Evolutionary conservation across 1,140 invertebrate genomes (phyloP).

Genomic region (Drosophila carrolli): DNA sequence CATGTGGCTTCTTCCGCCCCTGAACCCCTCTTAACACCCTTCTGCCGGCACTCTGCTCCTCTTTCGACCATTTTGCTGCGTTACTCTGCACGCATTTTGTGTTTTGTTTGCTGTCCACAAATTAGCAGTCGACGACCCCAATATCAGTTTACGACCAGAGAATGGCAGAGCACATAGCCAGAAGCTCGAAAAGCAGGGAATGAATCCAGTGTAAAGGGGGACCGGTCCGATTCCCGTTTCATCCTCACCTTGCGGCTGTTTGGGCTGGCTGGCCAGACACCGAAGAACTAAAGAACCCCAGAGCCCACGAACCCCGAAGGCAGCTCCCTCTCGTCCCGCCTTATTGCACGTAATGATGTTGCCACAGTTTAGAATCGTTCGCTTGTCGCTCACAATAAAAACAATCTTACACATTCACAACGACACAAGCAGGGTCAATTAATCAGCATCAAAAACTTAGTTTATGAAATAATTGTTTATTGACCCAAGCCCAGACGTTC

Average conservation of each 20-base stretch:
- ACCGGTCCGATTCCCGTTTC: conserved; percentile 14
- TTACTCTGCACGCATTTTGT: conserved; percentile 56
- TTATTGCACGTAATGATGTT: conserved; percentile 72
- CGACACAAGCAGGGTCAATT: neutral
- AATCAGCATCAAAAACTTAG: neutral
- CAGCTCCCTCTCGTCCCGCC: conserved; percentile 40
- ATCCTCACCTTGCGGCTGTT: conserved; percentile 15
- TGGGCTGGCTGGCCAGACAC: conserved; percentile 37
- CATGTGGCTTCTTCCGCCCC: conserved; percentile 24
- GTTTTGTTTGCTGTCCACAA: conserved; percentile 65
- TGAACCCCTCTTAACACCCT: neutral
- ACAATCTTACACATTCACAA: conserved; percentile 1
- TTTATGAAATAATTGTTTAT: too few species aligned
- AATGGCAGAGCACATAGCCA: conserved; percentile 6
- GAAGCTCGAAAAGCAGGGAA: conserved; percentile 19
- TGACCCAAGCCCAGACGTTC: too few species aligned
- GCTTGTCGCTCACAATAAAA: conserved; percentile 32
- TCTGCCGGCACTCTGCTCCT: neutral
- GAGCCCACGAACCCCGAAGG: conserved; percentile 13
- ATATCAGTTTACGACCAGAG: conserved; percentile 75
- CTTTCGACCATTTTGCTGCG: conserved; percentile 37
- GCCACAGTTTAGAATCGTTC: conserved; percentile 73
- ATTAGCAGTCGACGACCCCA: conserved; percentile 82
- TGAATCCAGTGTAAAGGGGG: neutral
- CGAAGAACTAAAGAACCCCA: neutral